These are phyloP conservation scores for Atopsyche davidsoni DNA, from an alignment of 1,140 invertebrate species.

Conservation along the genomic window DNA sequence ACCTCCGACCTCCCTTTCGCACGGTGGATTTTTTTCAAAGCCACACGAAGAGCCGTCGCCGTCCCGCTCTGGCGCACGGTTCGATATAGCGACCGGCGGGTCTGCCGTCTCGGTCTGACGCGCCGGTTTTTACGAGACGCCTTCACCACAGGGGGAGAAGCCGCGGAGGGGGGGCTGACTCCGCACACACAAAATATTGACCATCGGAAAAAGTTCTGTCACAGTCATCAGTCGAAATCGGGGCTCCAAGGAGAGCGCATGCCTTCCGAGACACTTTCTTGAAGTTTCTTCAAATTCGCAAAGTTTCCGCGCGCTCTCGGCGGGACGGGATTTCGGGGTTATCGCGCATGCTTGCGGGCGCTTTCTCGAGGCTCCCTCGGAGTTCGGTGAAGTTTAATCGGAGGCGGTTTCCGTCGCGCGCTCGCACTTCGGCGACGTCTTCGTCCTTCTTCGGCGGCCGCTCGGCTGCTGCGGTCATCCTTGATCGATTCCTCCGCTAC, in stretches of 20 bases:
- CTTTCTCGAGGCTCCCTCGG: too few species aligned
- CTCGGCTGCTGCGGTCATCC: too few species aligned
- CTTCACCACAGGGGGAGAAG: conserved; percentile 36
- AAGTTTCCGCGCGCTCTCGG: conserved; percentile 25
- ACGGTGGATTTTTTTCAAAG: conserved; percentile 48
- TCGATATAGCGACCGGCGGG: not conserved
- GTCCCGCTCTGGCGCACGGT: conserved; percentile 44
- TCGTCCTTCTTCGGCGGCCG: too few species aligned
- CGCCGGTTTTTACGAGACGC: conserved; percentile 48
- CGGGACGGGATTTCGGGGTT: conserved; percentile 37
- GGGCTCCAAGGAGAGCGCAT: conserved; percentile 44
- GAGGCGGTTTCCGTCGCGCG: conserved; percentile 31
- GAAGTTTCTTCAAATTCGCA: conserved; percentile 10
- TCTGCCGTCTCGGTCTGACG: conserved; percentile 48
- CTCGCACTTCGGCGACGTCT: conserved; percentile 38
- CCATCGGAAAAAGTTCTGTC: conserved; percentile 53
- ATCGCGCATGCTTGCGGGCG: conserved; percentile 36
- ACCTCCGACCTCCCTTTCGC: conserved; percentile 37
- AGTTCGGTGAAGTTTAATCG: too few species aligned
- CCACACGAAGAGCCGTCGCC: conserved; percentile 43
- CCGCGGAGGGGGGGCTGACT: conserved; percentile 46
- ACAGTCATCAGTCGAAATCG: conserved; percentile 52
- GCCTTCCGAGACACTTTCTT: conserved; percentile 34
- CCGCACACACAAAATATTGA: conserved; percentile 51
- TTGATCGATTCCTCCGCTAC: too few species aligned